Conservation (phyloP, 2,797 vertebrate species). For the Steatocranus sp. region DNA sequence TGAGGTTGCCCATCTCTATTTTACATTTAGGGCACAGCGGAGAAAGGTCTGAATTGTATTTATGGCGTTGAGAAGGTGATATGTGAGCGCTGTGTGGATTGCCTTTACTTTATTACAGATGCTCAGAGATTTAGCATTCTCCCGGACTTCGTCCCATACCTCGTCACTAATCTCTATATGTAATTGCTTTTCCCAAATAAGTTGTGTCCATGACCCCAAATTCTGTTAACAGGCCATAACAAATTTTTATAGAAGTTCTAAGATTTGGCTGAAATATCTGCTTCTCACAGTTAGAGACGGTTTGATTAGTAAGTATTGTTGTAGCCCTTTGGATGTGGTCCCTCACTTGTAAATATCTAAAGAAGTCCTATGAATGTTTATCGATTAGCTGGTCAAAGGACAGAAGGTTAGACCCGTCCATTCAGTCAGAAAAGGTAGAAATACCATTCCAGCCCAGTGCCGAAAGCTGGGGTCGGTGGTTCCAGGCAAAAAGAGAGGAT, state of each 20-base stretch:
- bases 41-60: neutral
- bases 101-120: neutral
- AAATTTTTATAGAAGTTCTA: neutral
- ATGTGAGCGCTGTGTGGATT: neutral
- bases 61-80: neutral
- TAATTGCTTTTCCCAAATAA: fast-evolving
- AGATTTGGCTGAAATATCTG: neutral
- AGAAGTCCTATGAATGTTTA: neutral
- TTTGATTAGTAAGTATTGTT: neutral
- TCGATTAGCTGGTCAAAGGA: neutral
- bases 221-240: neutral
- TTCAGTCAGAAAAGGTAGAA: too few species aligned
- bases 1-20: neutral
- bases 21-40: neutral
- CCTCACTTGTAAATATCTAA: neutral
- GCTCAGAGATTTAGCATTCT: neutral
- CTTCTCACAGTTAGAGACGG: fast-evolving
- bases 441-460: too few species aligned
- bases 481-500: fast-evolving
- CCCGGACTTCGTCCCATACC: neutral
- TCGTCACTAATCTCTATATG: fast-evolving
- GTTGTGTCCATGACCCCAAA: neutral
- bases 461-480: fast-evolving
- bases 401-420: too few species aligned
- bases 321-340: neutral